phyloP scores from a whole-genome alignment of 2,113 vertebrate species.

The Deroptyus accipitrinus region DNA sequence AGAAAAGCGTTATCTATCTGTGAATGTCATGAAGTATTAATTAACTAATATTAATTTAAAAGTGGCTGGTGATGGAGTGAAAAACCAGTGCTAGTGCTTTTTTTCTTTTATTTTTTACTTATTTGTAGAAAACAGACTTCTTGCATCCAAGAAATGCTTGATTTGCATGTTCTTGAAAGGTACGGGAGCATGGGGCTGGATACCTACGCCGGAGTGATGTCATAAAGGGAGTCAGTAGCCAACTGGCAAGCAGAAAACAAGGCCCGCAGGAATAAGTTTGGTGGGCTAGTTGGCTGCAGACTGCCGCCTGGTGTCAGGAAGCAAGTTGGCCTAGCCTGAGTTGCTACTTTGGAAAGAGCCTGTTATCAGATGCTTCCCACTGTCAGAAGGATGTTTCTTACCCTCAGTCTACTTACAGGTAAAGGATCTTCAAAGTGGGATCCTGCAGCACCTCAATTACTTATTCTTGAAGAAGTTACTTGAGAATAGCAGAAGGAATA shows the following conservation, averaged over 20 bases:
- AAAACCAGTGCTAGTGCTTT: background rate
- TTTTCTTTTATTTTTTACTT: background rate
- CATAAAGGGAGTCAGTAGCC: background rate
- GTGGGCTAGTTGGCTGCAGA: background rate
- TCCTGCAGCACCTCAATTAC: background rate
- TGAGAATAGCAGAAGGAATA: background rate
- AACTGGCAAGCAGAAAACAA: background rate
- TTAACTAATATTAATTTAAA: background rate
- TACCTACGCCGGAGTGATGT: background rate
- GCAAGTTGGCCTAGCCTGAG: fast-evolving
- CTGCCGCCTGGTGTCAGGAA: background rate
- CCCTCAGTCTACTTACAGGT: background rate
- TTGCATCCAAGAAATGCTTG: background rate
- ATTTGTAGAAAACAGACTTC: background rate
- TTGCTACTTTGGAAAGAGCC: background rate
- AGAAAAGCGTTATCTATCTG: background rate
- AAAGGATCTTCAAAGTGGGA: background rate
- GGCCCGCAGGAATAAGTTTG: background rate
- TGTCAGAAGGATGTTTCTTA: background rate
- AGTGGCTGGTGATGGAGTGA: background rate
- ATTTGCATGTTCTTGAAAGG: background rate
- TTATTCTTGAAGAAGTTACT: background rate
- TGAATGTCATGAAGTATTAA: background rate
- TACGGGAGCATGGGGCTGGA: background rate
- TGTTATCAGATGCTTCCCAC: background rate